Evolutionary conservation across 2,888 invertebrate species (phyloP).

Genomic region (Agonopterix arenella): DNA sequence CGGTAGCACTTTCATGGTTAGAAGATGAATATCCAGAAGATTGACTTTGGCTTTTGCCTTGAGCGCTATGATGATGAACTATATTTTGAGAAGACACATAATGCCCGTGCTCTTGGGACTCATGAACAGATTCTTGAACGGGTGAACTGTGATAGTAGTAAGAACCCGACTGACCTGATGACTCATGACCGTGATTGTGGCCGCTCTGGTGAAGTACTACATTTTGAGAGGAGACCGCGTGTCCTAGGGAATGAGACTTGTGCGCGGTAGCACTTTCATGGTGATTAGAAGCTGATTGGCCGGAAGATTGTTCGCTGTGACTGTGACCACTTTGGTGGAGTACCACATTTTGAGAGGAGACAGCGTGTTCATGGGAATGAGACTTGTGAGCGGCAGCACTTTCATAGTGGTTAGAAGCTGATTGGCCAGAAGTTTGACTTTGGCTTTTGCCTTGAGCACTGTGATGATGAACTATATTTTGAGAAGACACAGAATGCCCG

Average conservation of each 20-base stretch:
- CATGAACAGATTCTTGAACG: neutral
- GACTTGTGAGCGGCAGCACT: neutral
- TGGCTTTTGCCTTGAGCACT: neutral
- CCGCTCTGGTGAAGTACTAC: neutral
- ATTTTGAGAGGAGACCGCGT: slow-evolving; percentile 1
- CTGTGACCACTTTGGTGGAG: neutral
- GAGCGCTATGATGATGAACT: slow-evolving; percentile 20
- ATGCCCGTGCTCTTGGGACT: slow-evolving; percentile 25
- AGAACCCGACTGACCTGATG: neutral
- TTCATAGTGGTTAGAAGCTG: neutral
- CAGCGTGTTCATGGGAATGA: neutral
- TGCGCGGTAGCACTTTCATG: neutral
- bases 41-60: neutral
- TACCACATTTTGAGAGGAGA: neutral
- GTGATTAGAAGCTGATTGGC: neutral
- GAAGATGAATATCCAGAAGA: neutral
- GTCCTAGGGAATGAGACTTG: neutral
- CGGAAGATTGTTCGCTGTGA: neutral
- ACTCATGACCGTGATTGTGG: neutral
- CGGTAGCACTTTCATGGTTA: neutral
- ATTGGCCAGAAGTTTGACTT: neutral
- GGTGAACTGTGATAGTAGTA: neutral
- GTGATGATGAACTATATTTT: neutral
- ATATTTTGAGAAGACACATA: slow-evolving; percentile 37
- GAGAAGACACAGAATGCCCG: neutral